Evolutionary conservation across 2,888 invertebrate genomes (phyloP).

Genomic region (Andrena praecox): DNA sequence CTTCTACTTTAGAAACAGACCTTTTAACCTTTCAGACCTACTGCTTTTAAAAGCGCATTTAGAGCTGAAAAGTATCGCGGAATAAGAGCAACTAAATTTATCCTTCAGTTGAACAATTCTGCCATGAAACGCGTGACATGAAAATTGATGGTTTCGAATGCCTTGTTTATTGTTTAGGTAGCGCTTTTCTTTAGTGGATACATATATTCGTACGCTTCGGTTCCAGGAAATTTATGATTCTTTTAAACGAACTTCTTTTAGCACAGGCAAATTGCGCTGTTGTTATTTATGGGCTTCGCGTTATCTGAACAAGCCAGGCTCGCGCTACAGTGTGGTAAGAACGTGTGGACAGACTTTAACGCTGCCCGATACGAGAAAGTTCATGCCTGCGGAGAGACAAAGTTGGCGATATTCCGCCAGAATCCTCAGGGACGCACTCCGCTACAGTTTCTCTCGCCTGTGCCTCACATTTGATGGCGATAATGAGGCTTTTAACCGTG

Average conservation of each 20-base stretch:
- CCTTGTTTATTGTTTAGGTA: background rate
- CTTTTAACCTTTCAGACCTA: too few species aligned
- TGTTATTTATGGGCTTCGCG: background rate
- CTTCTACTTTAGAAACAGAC: too few species aligned
- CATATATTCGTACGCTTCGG: background rate
- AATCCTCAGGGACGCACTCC: slow-evolving; percentile 66
- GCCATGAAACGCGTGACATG: too few species aligned
- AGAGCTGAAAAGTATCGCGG: too few species aligned
- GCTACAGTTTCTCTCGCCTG: slow-evolving; percentile 37
- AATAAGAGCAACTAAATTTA: too few species aligned
- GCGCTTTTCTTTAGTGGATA: background rate
- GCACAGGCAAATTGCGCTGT: background rate
- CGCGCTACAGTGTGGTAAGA: background rate
- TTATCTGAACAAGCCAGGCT: background rate
- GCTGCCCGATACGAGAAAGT: slow-evolving; percentile 60
- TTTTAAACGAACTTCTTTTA: background rate
- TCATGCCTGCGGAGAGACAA: slow-evolving; percentile 60
- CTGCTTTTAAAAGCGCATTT: too few species aligned
- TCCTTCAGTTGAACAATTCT: too few species aligned
- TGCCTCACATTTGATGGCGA: slow-evolving; percentile 64
- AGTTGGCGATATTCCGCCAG: slow-evolving; percentile 51
- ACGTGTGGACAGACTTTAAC: slow-evolving; percentile 35
- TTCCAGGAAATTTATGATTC: background rate
- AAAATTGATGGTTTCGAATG: too few species aligned
- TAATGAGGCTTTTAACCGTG: slow-evolving; percentile 68